Evolutionary conservation across 2,797 vertebrate genomes (phyloP).

Genomic region (Pseudomugil gertrudae): DNA sequence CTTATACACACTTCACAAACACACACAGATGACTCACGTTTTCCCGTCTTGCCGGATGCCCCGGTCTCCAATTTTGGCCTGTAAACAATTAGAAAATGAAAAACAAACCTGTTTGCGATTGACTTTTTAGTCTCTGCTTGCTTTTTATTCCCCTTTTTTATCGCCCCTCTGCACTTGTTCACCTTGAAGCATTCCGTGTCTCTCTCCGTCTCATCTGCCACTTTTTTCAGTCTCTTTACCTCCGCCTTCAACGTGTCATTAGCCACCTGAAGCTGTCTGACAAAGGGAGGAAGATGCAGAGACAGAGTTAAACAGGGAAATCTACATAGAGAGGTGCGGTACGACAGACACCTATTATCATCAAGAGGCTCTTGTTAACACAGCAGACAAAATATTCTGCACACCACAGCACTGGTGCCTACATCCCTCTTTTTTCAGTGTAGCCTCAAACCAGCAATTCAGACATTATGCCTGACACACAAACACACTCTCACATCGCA

Average conservation of each 20-base stretch:
- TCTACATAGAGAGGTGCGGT: slow-evolving; percentile 38
- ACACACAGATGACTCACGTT: slow-evolving; percentile 53
- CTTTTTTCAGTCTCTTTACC: slow-evolving; percentile 68
- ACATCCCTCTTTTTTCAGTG: slow-evolving; percentile 28
- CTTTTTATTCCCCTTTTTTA: slow-evolving; percentile 25
- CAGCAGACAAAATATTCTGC: slow-evolving; percentile 45
- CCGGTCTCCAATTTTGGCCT: slow-evolving; percentile 52
- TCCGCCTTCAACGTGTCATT: slow-evolving; percentile 72
- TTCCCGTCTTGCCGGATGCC: slow-evolving; percentile 33
- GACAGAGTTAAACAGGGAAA: slow-evolving; percentile 43
- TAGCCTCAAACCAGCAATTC: slow-evolving; percentile 52
- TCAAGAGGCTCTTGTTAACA: slow-evolving; percentile 68
- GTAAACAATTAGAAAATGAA: slow-evolving; percentile 57
- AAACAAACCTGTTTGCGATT: slow-evolving; percentile 56
- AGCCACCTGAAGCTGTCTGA: slow-evolving; percentile 75
- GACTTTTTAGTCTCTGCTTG: slow-evolving; percentile 43
- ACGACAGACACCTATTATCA: slow-evolving; percentile 57
- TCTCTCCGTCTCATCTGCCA: slow-evolving; percentile 62
- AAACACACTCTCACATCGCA: slow-evolving; percentile 23
- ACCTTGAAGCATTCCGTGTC: slow-evolving; percentile 70
- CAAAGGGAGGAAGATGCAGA: slow-evolving; percentile 46
- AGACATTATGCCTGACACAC: slow-evolving; percentile 36
- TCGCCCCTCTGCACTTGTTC: slow-evolving; percentile 50
- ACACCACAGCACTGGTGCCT: slow-evolving; percentile 31
- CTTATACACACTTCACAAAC: background rate